Evolutionary conservation across 2,797 vertebrate species (phyloP), one percentile per base, ranked within the genome.

Genomic region (Streptopelia turtur): DNA sequence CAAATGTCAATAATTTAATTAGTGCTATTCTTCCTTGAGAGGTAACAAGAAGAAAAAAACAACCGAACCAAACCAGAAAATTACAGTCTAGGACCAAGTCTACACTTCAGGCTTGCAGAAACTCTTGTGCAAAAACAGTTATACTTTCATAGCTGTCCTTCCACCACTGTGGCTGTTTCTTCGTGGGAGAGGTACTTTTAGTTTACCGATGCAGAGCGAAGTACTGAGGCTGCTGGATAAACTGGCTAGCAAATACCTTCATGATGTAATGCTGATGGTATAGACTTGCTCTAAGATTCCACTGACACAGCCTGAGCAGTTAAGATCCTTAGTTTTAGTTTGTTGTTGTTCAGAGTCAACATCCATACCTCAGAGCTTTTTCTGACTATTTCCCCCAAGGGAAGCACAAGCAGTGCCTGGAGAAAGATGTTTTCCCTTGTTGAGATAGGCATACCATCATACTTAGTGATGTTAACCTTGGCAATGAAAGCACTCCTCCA

Each of bases 1-100:
- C 33, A 96, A 95, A 96, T 96, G 86, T 85, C 96, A 97, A 71
- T 92, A 84, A 88, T 92, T 85, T 85, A 93, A 94, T 96, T 90
- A 94, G 49, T 68, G 71, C 27, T 85, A 61, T 92, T 96, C 77
- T 93, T 93, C 28, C 70, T 74, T 80, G n/a, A 94, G 63, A 92
- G 27, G 27, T 28, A 87, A 37, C 18, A 77, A 89, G 68, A 57
- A 28, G 43, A 61, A 49, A 72, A 59, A 83, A 74, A 35, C 47
- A 7, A 31, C 8, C 10, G 18, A 45, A 45, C 43, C 43, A 45
- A 45, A 45, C 5, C 8, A 8, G 70, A 91, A 53, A 35, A 70
- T 84, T 91, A 61, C 24, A 56, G 47, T 50, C 65, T 65, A 85
- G 61, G 55, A 69, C 39, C 21, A 86, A 59, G 33, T 24, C 47